Evolutionary conservation across 2,797 vertebrate genomes (phyloP).

Genomic region (Ammospiza maritima): DNA sequence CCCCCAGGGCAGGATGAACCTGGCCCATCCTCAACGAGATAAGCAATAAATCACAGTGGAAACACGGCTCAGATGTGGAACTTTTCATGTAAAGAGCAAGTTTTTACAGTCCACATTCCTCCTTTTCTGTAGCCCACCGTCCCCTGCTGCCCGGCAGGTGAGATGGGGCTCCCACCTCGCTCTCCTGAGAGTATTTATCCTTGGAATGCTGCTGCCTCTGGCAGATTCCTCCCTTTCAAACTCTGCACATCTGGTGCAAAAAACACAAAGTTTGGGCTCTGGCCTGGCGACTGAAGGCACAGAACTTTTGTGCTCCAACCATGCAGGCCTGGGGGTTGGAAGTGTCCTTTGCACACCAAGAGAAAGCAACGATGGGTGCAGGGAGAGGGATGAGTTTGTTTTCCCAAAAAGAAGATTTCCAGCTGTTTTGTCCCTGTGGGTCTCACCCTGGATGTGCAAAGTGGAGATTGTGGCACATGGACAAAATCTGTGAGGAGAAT

Average conservation of each 20-base stretch:
- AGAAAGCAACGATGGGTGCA: neutral
- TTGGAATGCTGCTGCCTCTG: slow-evolving; percentile 44
- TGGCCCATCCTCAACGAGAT: neutral
- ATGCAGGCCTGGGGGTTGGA: accelerated
- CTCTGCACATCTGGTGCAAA: slow-evolving; percentile 48
- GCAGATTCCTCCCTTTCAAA: slow-evolving; percentile 40
- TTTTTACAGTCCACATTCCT: slow-evolving; percentile 36
- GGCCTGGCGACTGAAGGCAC: neutral
- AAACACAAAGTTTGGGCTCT: neutral
- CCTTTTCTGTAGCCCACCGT: accelerated
- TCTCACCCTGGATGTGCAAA: neutral
- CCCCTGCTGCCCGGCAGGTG: neutral
- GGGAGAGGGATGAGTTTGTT: neutral
- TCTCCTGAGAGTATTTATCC: neutral
- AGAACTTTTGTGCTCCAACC: neutral
- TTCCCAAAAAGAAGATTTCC: neutral
- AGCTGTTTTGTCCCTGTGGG: neutral
- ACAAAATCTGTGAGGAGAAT: neutral
- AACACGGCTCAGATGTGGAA: accelerated
- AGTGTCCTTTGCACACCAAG: neutral
- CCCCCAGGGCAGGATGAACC: neutral
- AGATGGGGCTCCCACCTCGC: neutral
- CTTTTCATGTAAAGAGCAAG: neutral
- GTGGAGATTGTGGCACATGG: neutral
- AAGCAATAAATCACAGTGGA: neutral